Conservation (phyloP, 2,888 invertebrate species). For the Drosophila anceps region DNA sequence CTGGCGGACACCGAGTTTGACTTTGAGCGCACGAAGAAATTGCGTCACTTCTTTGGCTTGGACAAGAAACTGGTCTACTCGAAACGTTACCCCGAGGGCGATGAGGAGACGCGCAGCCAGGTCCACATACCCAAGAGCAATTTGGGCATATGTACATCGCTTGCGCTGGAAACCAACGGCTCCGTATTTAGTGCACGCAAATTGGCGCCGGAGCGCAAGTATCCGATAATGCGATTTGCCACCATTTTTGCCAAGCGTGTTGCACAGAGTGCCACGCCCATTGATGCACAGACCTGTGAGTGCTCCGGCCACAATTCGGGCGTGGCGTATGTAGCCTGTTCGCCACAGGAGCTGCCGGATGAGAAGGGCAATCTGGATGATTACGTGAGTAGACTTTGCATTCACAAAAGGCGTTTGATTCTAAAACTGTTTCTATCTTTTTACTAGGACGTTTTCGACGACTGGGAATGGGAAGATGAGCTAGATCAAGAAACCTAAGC, state of each 20-base stretch:
- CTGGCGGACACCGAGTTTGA: conserved; percentile 93
- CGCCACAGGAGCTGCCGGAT: conserved; percentile 86
- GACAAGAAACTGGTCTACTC: conserved; percentile 92
- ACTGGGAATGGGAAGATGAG: conserved; percentile 83
- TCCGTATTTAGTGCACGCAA: conserved; percentile 88
- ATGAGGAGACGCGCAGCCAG: conserved; percentile 90
- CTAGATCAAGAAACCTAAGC: conserved; percentile 63
- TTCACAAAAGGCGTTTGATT: background rate
- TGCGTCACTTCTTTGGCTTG: conserved; percentile 92
- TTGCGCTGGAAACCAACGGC: conserved; percentile 94
- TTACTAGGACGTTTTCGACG: conserved; percentile 78
- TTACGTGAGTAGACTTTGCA: conserved; percentile 72
- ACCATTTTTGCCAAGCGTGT: conserved; percentile 89
- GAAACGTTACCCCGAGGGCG: conserved; percentile 91
- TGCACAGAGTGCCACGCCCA: conserved; percentile 88
- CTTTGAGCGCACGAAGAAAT: conserved; percentile 90
- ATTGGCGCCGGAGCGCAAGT: conserved; percentile 87
- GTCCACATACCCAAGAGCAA: conserved; percentile 91
- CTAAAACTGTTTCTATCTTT: background rate
- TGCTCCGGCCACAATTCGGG: conserved; percentile 89
- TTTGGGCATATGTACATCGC: conserved; percentile 91
- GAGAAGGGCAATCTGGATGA: conserved; percentile 75
- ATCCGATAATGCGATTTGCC: conserved; percentile 88
- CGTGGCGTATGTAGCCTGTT: conserved; percentile 89
- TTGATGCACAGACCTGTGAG: conserved; percentile 89